Conservation (phyloP, 2,888 invertebrate genomes). For the Dynastes grantii region DNA sequence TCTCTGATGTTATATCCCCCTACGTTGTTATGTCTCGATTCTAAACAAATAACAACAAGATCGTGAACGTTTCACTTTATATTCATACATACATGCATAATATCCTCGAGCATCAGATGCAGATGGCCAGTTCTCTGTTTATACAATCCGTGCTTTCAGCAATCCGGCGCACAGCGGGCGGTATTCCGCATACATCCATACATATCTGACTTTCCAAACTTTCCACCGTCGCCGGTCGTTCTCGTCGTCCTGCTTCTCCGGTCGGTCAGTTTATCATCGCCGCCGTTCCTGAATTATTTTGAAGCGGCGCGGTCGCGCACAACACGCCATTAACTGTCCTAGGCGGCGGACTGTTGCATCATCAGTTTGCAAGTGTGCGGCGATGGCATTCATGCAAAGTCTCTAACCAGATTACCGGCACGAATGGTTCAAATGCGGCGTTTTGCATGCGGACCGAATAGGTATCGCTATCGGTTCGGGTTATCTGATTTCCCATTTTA, state of each 20-base stretch:
- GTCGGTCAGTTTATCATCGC: conserved; percentile 41
- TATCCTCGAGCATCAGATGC: conserved; percentile 27
- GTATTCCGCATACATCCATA: conserved; percentile 21
- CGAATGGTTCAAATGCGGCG: conserved; percentile 28
- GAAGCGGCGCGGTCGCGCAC: conserved; percentile 32
- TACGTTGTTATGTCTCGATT: background rate
- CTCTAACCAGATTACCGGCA: conserved; percentile 43
- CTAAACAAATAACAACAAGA: conserved; percentile 23
- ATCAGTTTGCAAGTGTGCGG: conserved; percentile 43
- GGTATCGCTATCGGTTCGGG: conserved; percentile 23
- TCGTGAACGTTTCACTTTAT: conserved; percentile 41
- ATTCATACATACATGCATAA: conserved; percentile 33
- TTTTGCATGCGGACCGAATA: conserved; percentile 17
- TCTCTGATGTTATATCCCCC: background rate
- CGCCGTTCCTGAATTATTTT: conserved; percentile 37
- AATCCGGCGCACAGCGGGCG: conserved; percentile 19
- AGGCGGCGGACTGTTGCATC: conserved; percentile 25
- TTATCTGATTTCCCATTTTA: conserved; percentile 16
- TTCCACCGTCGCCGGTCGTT: conserved; percentile 10
- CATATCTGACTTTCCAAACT: conserved; percentile 42
- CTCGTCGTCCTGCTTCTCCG: conserved; percentile 12
- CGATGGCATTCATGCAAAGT: conserved; percentile 39
- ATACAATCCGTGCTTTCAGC: conserved; percentile 31
- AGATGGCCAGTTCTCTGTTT: conserved; percentile 22
- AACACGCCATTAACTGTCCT: conserved; percentile 22